Base-by-base conservation (phyloP, 2,113 vertebrate genomes). In the Haliaeetus leucogaster region DNA sequence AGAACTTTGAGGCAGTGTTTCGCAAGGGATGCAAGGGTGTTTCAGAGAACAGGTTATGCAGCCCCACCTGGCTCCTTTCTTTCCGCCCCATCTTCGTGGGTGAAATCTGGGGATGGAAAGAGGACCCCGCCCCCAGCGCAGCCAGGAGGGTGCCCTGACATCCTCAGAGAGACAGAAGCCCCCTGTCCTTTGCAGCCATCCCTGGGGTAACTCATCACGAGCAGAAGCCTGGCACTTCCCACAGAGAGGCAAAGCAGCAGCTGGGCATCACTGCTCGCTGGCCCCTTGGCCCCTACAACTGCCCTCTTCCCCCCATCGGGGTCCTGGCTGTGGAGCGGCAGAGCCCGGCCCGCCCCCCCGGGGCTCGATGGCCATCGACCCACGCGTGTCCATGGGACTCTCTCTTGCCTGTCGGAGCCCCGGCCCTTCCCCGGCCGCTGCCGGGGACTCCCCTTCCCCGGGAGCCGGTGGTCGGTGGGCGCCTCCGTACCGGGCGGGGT, bases 191-290 rank as follows among this genome's bases (percentile, higher is more conserved):
- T 32, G 53, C 48, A 42, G 56, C 56, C 52, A 36, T 72, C n/a
- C 38, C 65, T 53, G 26, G 7, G 26, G 34, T 40, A 92, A 42
- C 36, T 81, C 27, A 5, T 13, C 2, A 1, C 0, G 1, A 42
- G 27, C 25, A 73, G 63, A 70, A 36, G 87, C 12, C 26, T 6
- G 53, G 40, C 12, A 2, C 40, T 62, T 87, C 27, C 26, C 13
- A 27, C 8, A 0, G 8, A 12, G 47, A 67, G 36, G 45, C 66
- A 14, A 65, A 71, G 58, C 2, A 3, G 23, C 8, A 6, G 0
- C 0, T 4, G 3, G 76, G 32, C 26, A 56, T 42, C 38, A 8
- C 17, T 13, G 0, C 14, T 10, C 0, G 4, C 26, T 4, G 3
- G 30, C 42, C 40, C 16, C 17, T 38, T 4, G 11, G 17, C 29